Evolutionary conservation across 2,113 vertebrate species (phyloP).

Genomic region (Clarias magur): DNA sequence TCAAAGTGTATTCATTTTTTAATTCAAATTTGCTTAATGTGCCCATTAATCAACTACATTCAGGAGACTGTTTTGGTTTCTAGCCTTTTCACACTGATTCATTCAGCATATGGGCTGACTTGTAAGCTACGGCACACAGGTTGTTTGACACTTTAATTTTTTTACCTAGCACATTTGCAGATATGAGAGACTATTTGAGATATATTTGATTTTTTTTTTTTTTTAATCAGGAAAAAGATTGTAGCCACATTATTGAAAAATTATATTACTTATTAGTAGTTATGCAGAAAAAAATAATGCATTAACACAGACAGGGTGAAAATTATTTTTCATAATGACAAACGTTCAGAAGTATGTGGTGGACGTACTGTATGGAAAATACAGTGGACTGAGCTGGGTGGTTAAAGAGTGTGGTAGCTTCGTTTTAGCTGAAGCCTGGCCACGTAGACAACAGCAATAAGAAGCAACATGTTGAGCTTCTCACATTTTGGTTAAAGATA

Average conservation of each 20-base stretch:
- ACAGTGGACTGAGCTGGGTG: too few species aligned
- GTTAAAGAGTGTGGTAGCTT: not conserved
- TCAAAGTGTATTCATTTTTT: not conserved
- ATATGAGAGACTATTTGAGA: not conserved
- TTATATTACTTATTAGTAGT: not conserved
- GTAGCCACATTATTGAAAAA: not conserved
- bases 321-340: not conserved
- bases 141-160: not conserved
- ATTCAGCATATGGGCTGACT: slow-evolving; percentile 3
- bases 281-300: not conserved
- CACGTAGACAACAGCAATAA: not conserved
- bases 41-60: not conserved
- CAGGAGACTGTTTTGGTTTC: not conserved
- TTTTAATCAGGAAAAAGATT: not conserved
- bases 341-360: not conserved
- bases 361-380: not conserved
- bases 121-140: not conserved
- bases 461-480: not conserved
- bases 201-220: not conserved
- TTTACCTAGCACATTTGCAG: not conserved
- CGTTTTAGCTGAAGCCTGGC: not conserved
- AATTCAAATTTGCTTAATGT: too few species aligned
- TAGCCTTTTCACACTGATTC: not conserved
- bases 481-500: not conserved
- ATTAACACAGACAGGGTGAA: not conserved